phyloP scores from a whole-genome alignment of 2,797 vertebrate genomes.

The Fistularia commersonii region DNA sequence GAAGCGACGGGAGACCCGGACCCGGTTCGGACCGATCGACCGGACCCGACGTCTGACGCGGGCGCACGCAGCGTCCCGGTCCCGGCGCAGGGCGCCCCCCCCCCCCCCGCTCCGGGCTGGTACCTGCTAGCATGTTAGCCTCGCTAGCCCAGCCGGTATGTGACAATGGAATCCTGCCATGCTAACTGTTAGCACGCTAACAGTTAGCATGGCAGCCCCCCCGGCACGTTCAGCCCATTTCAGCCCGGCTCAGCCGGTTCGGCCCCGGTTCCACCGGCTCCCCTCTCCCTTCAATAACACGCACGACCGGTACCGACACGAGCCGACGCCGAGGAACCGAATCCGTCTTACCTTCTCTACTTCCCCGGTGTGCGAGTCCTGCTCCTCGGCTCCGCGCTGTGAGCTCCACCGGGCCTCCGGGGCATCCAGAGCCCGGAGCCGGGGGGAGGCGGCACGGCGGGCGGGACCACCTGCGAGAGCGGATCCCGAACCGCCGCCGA shows the following conservation, averaged over 20 bases:
- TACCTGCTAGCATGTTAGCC: constrained; percentile 28
- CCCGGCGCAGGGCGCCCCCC: too few species aligned
- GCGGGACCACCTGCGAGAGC: not conserved
- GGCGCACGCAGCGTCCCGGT: too few species aligned
- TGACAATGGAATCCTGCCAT: constrained; percentile 64
- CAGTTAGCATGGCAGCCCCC: constrained; percentile 22
- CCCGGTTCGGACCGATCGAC: too few species aligned
- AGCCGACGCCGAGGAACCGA: accelerated
- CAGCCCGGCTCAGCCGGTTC: too few species aligned
- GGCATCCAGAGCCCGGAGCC: constrained; percentile 38
- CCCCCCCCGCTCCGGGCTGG: too few species aligned
- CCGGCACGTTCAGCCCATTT: constrained; percentile 3
- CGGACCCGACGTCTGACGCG: too few species aligned
- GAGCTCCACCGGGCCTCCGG: constrained; percentile 48
- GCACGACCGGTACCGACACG: accelerated
- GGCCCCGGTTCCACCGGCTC: not conserved
- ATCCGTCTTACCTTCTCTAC: constrained; percentile 52
- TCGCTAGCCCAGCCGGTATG: constrained; percentile 14
- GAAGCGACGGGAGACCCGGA: too few species aligned
- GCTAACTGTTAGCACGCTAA: constrained; percentile 50
- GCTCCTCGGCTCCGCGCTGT: constrained; percentile 45
- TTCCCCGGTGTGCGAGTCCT: constrained; percentile 48
- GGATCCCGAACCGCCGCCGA: not conserved
- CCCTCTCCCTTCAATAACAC: not conserved
- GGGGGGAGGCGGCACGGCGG: not conserved